Evolutionary conservation across 1,140 invertebrate species (phyloP), one percentile per base, ranked within the genome.

Genomic region (Acyrthosiphon pisum): DNA sequence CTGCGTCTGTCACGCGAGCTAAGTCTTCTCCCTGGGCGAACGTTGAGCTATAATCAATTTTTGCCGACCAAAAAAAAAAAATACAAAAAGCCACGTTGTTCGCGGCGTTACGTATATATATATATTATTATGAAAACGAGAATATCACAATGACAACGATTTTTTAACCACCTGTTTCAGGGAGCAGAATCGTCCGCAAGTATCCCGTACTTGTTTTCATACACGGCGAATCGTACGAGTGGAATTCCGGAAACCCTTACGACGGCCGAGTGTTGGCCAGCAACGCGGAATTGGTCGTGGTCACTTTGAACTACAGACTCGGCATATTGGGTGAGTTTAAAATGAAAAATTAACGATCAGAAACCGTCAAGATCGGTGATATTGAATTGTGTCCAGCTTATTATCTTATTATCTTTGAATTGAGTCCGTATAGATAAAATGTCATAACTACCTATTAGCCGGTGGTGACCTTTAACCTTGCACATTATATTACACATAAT

Each of bases 291-390:
- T 96, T 99, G 94, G 97, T 99, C 93, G 98, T 99, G 94, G 97
- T 99, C 94, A 99, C 98, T 37, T 96, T 99, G 94, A 99, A 99
- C 96, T 99, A 99, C 95, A 96, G 99, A 93, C 96, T 99, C 76
- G 99, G 99, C 91, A 97, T 99, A 94, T 96, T 99, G 94, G 99
- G 98, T 98, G 96, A 96, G 96, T 95, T 81, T 0, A 37, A 84
- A 37, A 84, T 6, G 22, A 30, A 8, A 35, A 26, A 56, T 22
- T 56, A 53, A 8, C 23, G 26, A 26, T 56, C 26, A 56, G 8
- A 56, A 56, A 56, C 41, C 41, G 41, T 3, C 41, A 3, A 3
- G 41, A 41, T 41, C 41, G 41, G 41, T 41, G 41, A 41, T 41
- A 41, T 41, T 41, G 41, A 41, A 41, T 41, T 3, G 41, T 4